phyloP scores from a whole-genome alignment of 2,888 invertebrate species.

The Calliphora vomitoria region DNA sequence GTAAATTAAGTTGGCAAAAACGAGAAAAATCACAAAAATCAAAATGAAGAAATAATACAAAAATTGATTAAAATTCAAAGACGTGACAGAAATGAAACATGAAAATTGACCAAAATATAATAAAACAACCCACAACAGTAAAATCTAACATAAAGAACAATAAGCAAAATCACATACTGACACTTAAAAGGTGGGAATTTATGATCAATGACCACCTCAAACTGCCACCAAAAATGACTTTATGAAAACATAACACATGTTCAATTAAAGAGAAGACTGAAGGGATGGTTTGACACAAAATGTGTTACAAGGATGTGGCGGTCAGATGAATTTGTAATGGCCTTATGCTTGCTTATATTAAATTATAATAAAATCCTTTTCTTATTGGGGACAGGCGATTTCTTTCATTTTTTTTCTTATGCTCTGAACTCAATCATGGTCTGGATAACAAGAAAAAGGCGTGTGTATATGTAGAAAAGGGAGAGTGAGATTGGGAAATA shows the following conservation, averaged over 20 bases:
- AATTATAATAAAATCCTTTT: conserved; percentile 40
- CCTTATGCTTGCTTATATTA: conserved; percentile 17
- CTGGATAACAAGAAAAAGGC: conserved; percentile 43
- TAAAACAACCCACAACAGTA: not conserved
- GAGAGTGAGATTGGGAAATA: not conserved
- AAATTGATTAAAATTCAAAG: conserved; percentile 46
- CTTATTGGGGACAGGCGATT: no score
- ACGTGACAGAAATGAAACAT: conserved; percentile 26
- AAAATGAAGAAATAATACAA: conserved; percentile 15
- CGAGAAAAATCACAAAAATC: conserved; percentile 1
- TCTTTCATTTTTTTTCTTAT: not conserved
- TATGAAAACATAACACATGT: no score
- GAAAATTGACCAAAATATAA: not conserved
- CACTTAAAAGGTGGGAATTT: conserved; percentile 24
- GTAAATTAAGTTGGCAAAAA: conserved; percentile 4
- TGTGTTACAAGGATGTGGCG: not conserved
- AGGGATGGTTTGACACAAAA: not conserved
- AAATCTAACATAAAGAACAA: not conserved
- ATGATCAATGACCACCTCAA: conserved; percentile 9
- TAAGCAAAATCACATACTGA: conserved; percentile 15
- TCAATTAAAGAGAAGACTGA: not conserved
- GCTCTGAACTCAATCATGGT: not conserved
- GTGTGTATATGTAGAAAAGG: not conserved
- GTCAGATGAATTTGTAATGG: conserved; percentile 28
- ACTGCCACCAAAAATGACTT: not conserved